These are phyloP conservation scores for Drosophila orosa DNA, from an alignment of 1,140 invertebrate genomes.

Conservation along the genomic window DNA sequence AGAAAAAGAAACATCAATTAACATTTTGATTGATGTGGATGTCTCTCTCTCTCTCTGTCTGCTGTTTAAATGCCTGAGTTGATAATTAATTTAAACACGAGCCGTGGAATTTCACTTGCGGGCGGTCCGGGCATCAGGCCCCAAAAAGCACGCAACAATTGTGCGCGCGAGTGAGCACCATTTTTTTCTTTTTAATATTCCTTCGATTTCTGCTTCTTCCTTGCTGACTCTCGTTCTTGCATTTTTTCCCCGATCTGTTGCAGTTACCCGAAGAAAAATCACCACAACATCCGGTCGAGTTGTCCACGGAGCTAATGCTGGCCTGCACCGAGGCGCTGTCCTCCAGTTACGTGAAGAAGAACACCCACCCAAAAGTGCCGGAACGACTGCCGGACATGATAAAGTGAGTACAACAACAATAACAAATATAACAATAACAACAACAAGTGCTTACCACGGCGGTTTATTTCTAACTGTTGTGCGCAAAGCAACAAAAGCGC, in stretches of 20 bases:
- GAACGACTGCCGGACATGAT: conserved; percentile 84
- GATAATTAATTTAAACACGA: conserved; percentile 74
- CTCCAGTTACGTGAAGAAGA: conserved; percentile 78
- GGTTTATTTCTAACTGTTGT: conserved; percentile 27
- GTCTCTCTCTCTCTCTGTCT: conserved; percentile 16
- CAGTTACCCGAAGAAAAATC: conserved; percentile 84
- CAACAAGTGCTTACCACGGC: conserved; percentile 41
- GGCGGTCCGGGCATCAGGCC: conserved; percentile 17
- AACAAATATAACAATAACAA: conserved; percentile 48
- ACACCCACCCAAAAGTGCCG: conserved; percentile 81
- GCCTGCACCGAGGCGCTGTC: conserved; percentile 83
- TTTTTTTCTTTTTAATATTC: conserved; percentile 2
- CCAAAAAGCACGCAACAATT: conserved; percentile 77
- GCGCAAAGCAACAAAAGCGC: conserved; percentile 16
- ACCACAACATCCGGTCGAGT: conserved; percentile 83
- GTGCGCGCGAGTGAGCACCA: conserved; percentile 30
- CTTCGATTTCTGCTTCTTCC: neutral
- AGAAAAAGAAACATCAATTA: conserved; percentile 69
- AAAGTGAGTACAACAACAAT: conserved; percentile 78
- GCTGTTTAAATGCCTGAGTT: conserved; percentile 65
- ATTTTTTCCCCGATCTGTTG: conserved; percentile 41
- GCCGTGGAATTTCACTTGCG: conserved; percentile 34
- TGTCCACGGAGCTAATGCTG: conserved; percentile 84
- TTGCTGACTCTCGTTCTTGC: conserved; percentile 2
- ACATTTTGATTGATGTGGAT: conserved; percentile 77